phyloP scores from a whole-genome alignment of 2,113 vertebrate genomes.

The Etheostoma cragini region DNA sequence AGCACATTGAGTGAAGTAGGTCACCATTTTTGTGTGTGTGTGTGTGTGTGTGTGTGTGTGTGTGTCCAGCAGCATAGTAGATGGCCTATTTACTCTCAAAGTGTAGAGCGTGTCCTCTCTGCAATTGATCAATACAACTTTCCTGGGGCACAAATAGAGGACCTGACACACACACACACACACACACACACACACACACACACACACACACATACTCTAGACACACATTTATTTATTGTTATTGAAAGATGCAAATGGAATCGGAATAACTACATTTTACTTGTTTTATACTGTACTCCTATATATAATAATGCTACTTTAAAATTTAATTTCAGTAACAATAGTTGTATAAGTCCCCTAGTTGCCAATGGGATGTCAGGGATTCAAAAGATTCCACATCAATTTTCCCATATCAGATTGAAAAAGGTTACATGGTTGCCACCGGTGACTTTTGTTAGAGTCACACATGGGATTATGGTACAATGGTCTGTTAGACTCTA shows the following conservation, averaged over 20 bases:
- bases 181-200: not conserved
- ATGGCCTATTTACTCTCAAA: constrained; percentile 73
- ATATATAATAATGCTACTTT: not conserved
- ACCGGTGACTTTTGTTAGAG: constrained; percentile 59
- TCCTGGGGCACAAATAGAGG: not conserved
- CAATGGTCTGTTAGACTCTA: constrained; percentile 55
- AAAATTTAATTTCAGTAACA: not conserved
- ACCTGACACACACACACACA: not conserved
- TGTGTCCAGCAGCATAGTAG: constrained; percentile 52
- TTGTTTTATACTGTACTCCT: not conserved
- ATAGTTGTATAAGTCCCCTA: not conserved
- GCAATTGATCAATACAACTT: constrained; percentile 53
- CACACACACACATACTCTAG: not conserved
- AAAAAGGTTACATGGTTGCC: constrained; percentile 56
- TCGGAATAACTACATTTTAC: not conserved
- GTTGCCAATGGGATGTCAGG: not conserved
- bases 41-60: constrained; percentile 15
- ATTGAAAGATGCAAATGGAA: constrained; percentile 10
- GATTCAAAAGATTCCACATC: constrained; percentile 20
- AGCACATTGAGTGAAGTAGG: constrained; percentile 64
- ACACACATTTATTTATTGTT: not conserved
- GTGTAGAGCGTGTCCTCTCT: constrained; percentile 55
- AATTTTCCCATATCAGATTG: constrained; percentile 26
- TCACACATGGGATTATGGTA: constrained; percentile 40
- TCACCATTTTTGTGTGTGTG: constrained; percentile 41